phyloP scores from a whole-genome alignment of 2,113 vertebrate species.

The Dolichotis patagonum region DNA sequence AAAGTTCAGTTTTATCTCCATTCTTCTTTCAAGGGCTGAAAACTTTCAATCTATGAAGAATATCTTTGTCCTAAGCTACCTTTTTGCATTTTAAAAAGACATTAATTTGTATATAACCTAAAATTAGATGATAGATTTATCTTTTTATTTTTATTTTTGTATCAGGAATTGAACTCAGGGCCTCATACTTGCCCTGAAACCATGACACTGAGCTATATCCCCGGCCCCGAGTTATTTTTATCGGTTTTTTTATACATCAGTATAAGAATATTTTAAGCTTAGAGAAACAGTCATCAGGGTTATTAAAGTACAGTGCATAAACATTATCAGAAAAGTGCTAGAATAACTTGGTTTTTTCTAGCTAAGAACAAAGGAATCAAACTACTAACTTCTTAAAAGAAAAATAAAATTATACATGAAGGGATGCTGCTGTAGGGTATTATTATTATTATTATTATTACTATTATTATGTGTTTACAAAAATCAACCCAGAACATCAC shows the following conservation, averaged over 20 bases:
- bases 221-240: not conserved
- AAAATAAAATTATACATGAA: conserved; percentile 18
- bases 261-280: conserved; percentile 27
- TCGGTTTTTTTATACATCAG: not conserved
- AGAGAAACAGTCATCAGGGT: not conserved
- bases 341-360: conserved; percentile 44
- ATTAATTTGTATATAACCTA: conserved; percentile 74
- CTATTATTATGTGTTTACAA: not conserved
- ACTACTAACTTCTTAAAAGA: conserved; percentile 5
- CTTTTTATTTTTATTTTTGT: too few species aligned
- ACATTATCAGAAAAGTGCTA: conserved; percentile 33
- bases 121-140: conserved; percentile 64
- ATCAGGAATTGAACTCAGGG: too few species aligned
- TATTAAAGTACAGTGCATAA: conserved; percentile 46
- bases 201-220: too few species aligned
- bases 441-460: not conserved
- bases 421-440: not conserved
- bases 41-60: conserved; percentile 50
- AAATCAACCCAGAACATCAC: not conserved
- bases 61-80: conserved; percentile 38
- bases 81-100: conserved; percentile 66
- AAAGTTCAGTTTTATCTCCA: conserved; percentile 58
- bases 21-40: conserved; percentile 70
- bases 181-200: too few species aligned
- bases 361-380: conserved; percentile 5